Base-by-base conservation (phyloP, 2,113 vertebrate genomes). In the Albula glossodonta region DNA sequence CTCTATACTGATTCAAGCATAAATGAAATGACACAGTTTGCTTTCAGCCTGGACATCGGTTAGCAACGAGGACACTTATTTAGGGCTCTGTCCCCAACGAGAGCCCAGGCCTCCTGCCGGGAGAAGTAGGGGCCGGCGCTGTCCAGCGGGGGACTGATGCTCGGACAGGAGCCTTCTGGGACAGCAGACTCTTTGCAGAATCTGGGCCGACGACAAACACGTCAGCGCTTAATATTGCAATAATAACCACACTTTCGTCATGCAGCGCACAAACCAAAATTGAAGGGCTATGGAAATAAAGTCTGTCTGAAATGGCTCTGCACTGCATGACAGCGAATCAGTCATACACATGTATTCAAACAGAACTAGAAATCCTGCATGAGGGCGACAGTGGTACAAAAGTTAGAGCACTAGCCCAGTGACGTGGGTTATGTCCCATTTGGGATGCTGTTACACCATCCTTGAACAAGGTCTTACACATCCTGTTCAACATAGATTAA, bases 71-170 rank as follows among this genome's bases (percentile, higher is more conserved):
- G 78, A 50, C 78, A 49, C 11, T 79, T 79, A 50, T 79, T 50
- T 25, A 79, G 78, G 41, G 66, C 66, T 74, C 11, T 11, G 53
- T 11, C 11, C 53, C 53, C 5, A 11, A 11, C 5, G 53, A 56
- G 53, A 56, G 53, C 5, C 53, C 66, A 31, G 66, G 48, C 31
- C 11, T 22, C 51, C 6, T 50, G 49, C 50, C 49, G 9, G 80
- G 50, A n/a, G 51, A n/a, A 9, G 50, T 17, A 19, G 80, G 50
- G 10, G 50, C 5, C 4, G 22, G 50, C 12, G 50, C 4, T 3
- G 12, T 19, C 50, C 51, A 81, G 80, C 80, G 11, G n/a, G 51
- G 80, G 80, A 51, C 80, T 52, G 80, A 51, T 81, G 80, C 51
- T 57, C 53, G 63, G 60, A 83, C 17, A 31, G 66, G 25, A 74